These are phyloP conservation scores for Tinea semifulvella DNA, from an alignment of 2,888 invertebrate species.

Conservation along the genomic window DNA sequence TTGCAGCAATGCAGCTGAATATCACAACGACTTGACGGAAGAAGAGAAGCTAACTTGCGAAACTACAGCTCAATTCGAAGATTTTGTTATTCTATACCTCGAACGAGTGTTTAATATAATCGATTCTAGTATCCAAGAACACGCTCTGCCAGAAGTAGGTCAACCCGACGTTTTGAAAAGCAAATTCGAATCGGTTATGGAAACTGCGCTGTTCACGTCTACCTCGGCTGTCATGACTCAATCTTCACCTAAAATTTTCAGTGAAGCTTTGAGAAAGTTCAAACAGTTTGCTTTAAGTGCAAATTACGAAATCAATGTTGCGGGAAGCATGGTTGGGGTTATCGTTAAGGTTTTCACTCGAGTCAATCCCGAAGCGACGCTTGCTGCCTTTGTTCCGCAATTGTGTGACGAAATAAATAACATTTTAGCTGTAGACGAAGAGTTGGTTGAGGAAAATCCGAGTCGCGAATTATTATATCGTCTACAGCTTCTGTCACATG, in stretches of 20 bases:
- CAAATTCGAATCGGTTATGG: conserved; percentile 75
- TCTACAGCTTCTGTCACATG: conserved; percentile 75
- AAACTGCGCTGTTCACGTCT: conserved; percentile 74
- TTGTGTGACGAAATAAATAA: conserved; percentile 72
- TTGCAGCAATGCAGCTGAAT: conserved; percentile 78
- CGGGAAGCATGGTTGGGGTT: conserved; percentile 81
- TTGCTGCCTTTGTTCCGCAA: conserved; percentile 77
- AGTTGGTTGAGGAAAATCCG: conserved; percentile 77
- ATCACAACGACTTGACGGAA: conserved; percentile 76
- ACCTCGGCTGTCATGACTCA: conserved; percentile 76
- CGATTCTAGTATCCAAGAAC: conserved; percentile 75
- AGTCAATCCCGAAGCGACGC: conserved; percentile 74
- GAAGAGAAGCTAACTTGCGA: conserved; percentile 80
- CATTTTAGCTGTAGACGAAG: conserved; percentile 71
- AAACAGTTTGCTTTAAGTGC: conserved; percentile 76
- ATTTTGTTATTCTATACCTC: conserved; percentile 86
- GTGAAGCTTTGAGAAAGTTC: conserved; percentile 77
- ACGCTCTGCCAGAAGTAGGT: conserved; percentile 72
- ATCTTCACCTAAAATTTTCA: conserved; percentile 71
- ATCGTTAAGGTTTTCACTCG: conserved; percentile 73
- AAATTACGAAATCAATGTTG: conserved; percentile 85
- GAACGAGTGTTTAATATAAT: conserved; percentile 79
- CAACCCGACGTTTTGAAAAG: conserved; percentile 69
- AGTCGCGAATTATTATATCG: conserved; percentile 83
- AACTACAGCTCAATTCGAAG: conserved; percentile 87